phyloP scores from a whole-genome alignment of 2,113 vertebrate genomes.

The Strix aluco region DNA sequence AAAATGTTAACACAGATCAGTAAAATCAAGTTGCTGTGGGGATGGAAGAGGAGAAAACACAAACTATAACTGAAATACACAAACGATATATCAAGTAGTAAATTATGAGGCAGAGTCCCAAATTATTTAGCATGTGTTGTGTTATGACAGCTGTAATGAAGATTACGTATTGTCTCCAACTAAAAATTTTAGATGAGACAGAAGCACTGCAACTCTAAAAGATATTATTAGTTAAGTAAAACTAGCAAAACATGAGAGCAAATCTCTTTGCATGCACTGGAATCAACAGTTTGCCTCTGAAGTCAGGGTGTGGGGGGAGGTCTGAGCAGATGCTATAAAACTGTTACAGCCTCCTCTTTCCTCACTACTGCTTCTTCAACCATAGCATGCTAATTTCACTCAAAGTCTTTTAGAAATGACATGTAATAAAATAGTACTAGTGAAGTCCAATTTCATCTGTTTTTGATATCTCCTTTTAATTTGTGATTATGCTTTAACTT shows the following conservation, averaged over 20 bases:
- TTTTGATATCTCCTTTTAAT: background rate
- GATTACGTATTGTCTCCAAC: background rate
- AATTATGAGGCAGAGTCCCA: too few relatives aligned
- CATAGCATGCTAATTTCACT: background rate
- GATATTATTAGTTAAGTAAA: background rate
- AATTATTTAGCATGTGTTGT: too few relatives aligned
- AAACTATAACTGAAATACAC: background rate
- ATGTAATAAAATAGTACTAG: background rate
- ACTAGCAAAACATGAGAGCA: background rate
- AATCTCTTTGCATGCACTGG: background rate
- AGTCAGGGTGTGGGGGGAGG: fast-evolving
- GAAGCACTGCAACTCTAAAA: background rate
- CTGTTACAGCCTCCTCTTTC: background rate
- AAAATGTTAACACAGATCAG: background rate
- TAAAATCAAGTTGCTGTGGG: background rate
- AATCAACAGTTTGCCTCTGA: background rate
- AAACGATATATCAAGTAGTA: background rate
- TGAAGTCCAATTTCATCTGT: background rate
- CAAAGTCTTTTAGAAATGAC: background rate
- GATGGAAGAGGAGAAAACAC: background rate
- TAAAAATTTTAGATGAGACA: background rate
- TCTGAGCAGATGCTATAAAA: background rate
- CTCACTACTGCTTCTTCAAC: background rate
- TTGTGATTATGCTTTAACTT: background rate
- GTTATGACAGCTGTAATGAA: background rate